Base-by-base conservation (phyloP, 2,888 invertebrate species). In the Rhodophaea formosa region DNA sequence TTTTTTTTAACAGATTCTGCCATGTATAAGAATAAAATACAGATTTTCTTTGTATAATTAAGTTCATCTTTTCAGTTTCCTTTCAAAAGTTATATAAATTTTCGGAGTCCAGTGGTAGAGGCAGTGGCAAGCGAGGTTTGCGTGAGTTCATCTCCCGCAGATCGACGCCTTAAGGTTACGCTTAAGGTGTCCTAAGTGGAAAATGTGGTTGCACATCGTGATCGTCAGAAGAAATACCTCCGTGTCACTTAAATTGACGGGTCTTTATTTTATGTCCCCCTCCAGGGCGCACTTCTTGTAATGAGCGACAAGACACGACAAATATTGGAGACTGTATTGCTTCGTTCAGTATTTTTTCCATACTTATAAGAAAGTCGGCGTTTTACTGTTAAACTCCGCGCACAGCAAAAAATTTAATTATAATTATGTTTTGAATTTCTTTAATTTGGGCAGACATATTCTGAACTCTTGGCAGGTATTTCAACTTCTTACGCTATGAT, bases 241-340 rank as follows among this genome's bases (percentile, higher is more conserved):
- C 66, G 66, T 74, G 78, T 78, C 80, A 72, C 76, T 82, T 78
- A 63, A 61, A 65, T 63, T 71, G 76, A 74, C 70, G 74, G 58
- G 66, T 70, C 74, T 74, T 73, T 64, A 64, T 64, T 63, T 64
- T 59, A 57, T 57, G 60, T 58, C 59, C 55, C n/a, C 53, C 56
- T 56, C 56, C 12, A 43, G 59, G 53, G 54, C 60, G 47, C 12
- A 30, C 49, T 32, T 32, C 17, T 35, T 35, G 51, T 35, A 51
- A 51, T 51, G 35, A 35, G 35, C 56, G 32, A 8, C 47, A 47
- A 30, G 49, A 51, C 35, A 51, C 51, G 51, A 51, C 51, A 51
- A 51, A 51, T 35, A 45, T 45, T 52, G 59, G 59, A 64, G 65
- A 62, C 60, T 64, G 61, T 59, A 57, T 60, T 61, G 62, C 16